Percentiles rank a stretch among this genome's conserved stretches.
Evolutionary conservation across 2,888 invertebrate genomes (phyloP).

Genomic region (Lasioglossum malachurum): DNA sequence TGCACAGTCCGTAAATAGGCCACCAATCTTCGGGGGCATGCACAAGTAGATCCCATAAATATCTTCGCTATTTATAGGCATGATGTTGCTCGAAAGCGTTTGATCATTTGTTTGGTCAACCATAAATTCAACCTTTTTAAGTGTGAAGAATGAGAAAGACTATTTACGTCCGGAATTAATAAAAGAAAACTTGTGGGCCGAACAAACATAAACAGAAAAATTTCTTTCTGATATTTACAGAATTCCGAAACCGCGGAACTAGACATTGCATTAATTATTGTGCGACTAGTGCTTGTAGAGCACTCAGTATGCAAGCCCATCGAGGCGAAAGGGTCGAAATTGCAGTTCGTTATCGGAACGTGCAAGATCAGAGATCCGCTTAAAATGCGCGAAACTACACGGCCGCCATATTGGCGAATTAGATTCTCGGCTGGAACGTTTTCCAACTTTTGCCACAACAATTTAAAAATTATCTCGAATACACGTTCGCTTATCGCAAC

Average conservation of each 20-base stretch:
- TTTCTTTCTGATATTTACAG: too few species aligned
- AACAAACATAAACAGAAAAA: neutral
- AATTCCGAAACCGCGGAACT: neutral
- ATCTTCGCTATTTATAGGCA: neutral
- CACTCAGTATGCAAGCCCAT: neutral
- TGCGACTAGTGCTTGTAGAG: neutral
- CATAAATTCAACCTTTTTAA: neutral
- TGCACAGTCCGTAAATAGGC: neutral
- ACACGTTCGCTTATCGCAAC: neutral
- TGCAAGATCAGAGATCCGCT: neutral
- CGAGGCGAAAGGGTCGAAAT: neutral
- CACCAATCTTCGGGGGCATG: neutral
- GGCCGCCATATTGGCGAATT: neutral
- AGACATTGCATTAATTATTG: neutral
- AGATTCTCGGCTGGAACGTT: neutral
- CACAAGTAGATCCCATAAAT: neutral
- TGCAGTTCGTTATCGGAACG: neutral
- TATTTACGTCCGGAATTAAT: neutral
- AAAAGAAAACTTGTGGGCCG: neutral
- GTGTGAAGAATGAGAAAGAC: neutral
- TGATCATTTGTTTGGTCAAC: neutral
- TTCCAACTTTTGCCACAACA: constrained; percentile 2
- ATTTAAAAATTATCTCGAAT: constrained; percentile 1
- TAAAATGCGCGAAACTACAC: neutral
- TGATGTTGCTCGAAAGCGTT: neutral